Evolutionary conservation across 92 coral and sea anemone genomes (phyloP), one percentile per base, ranked within the genome.

Genomic region (Paragorgia papillata): DNA sequence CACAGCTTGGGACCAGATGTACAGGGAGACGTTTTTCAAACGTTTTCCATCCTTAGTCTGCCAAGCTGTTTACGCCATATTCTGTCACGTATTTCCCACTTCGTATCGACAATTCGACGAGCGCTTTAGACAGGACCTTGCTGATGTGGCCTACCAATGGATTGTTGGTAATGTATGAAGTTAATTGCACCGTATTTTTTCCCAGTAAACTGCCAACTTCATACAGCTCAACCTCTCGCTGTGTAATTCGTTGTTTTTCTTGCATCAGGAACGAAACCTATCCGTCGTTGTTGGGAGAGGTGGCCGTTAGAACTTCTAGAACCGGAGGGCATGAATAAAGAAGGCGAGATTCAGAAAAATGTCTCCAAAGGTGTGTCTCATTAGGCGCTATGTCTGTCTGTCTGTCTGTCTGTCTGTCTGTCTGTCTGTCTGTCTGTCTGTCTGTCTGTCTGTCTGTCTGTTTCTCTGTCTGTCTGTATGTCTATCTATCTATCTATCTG

Each of bases 71-170:
- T 95, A 95, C 83, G 74, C 94, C 68, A 89, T 87, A 25, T 95
- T 95, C 80, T 95, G 99, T 51, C 86, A 85, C 14, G 97, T 97
- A 26, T 95, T 95, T 64, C 99, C 99, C 0, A 91, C 99, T 41
- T 95, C 99, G 22, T 95, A 95, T 92, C 88, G 90, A 57, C 99
- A 95, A 89, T 95, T 95, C 83, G 97, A 86, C 64, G 91, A 86
- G 30, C 79, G 73, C 71, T 95, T 95, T 83, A 89, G 85, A 70
- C 95, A 95, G 69, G 80, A 87, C 29, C 76, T 95, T 15, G 85
- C 86, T 28, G 89, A 91, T 55, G 78, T 95, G 40, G 82, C 86
- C 9, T 76, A 85, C 69, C 89, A 75, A 41, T 95, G 99, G 99
- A 90, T 89, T 76, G 90, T 89, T 44, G 97, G 97, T 93, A 58